phyloP scores from a whole-genome alignment of 2,113 vertebrate species.

The Stegastes partitus region DNA sequence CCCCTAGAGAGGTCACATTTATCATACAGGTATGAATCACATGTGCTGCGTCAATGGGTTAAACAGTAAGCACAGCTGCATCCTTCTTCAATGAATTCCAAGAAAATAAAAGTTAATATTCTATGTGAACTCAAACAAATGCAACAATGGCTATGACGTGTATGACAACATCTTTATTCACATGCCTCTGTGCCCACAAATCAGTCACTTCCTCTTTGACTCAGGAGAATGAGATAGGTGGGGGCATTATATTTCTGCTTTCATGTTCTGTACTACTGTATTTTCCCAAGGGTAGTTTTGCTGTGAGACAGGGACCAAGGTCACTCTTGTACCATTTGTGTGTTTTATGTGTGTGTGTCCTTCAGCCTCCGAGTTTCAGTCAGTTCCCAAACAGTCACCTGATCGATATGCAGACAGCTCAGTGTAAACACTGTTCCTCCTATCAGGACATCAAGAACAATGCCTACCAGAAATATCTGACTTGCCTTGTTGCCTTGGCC shows the following conservation, averaged over 20 bases:
- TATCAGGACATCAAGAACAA: not conserved
- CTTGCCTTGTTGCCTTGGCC: not conserved
- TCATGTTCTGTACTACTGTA: not conserved
- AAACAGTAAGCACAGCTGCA: not conserved
- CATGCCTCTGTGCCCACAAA: constrained; percentile 13
- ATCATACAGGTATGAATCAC: constrained; percentile 24
- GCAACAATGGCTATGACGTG: constrained; percentile 15
- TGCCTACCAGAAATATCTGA: constrained; percentile 18
- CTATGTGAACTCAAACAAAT: constrained; percentile 57
- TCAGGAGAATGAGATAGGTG: not conserved
- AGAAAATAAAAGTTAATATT: constrained; percentile 64
- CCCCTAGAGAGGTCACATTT: constrained; percentile 9
- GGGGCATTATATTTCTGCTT: constrained; percentile 34
- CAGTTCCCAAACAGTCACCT: constrained; percentile 32
- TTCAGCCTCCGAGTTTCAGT: constrained; percentile 42
- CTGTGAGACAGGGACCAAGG: constrained; percentile 34
- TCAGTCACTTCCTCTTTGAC: constrained; percentile 34
- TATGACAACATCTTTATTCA: constrained; percentile 8
- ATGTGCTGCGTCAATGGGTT: not conserved
- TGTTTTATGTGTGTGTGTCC: constrained; percentile 15
- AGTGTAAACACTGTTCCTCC: constrained; percentile 22
- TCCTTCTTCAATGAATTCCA: constrained; percentile 21
- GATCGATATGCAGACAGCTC: constrained; percentile 38
- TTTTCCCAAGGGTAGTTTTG: constrained; percentile 26
- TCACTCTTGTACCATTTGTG: constrained; percentile 24